phyloP scores from a whole-genome alignment of 2,113 vertebrate species.

The Notothenia rossii region DNA sequence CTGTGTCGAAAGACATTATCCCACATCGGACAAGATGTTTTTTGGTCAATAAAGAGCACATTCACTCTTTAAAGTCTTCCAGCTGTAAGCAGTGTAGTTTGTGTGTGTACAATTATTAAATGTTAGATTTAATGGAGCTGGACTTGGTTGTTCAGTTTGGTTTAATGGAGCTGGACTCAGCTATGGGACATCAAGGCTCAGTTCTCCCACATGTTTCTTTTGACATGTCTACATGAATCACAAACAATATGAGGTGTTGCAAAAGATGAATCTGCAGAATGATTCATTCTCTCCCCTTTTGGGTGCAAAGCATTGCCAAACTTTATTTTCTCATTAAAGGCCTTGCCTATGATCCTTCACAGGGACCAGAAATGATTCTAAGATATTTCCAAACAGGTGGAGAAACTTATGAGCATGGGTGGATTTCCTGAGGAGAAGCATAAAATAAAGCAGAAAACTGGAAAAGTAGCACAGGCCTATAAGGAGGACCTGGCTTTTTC shows the following conservation, averaged over 20 bases:
- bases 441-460: conserved; percentile 77
- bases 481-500: conserved; percentile 62
- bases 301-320: conserved; percentile 54
- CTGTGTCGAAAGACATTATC: neutral
- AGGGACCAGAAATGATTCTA: conserved; percentile 72
- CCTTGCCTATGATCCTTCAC: conserved; percentile 73
- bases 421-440: conserved; percentile 80
- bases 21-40: too few relatives aligned
- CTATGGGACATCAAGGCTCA: conserved; percentile 48
- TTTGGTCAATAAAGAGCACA: neutral
- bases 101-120: conserved; percentile 13
- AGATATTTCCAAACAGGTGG: conserved; percentile 84
- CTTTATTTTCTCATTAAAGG: conserved; percentile 76
- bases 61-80: conserved; percentile 2
- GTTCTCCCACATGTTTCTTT: conserved; percentile 55
- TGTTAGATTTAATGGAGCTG: conserved; percentile 52
- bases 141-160: conserved; percentile 42
- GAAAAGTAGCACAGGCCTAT: conserved; percentile 68
- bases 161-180: conserved; percentile 60
- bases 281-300: conserved; percentile 76
- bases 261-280: conserved; percentile 69
- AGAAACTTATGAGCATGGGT: conserved; percentile 81
- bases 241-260: conserved; percentile 76
- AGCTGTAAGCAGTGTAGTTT: neutral
- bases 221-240: conserved; percentile 71